Base-by-base conservation (phyloP, 2,888 invertebrate species). In the Subacronicta megacephala region DNA sequence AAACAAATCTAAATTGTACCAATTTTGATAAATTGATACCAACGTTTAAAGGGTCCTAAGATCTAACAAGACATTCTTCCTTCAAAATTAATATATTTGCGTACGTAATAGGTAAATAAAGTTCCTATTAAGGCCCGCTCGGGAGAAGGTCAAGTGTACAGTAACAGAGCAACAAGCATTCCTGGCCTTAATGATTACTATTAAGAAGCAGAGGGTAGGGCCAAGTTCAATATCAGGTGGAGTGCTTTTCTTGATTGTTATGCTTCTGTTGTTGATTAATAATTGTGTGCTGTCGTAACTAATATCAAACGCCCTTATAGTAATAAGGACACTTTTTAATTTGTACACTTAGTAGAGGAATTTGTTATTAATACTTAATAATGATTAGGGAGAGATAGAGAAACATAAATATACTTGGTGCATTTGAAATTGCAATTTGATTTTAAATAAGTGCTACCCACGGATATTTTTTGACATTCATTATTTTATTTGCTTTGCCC, bases 151-250 rank as follows among this genome's bases (percentile, higher is more conserved):
- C 71, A 69, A 73, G 60, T 63, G 53, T 47, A 69, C 7, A 53
- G 53, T 65, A 62, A 63, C 68, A 43, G 53, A 64, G 55, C 62
- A 62, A 57, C 69, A 44, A 55, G 57, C 62, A 66, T 72, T 75
- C 73, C 41, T 65, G 56, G 50, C 63, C 60, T 41, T 73, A 75
- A 75, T 72, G 65, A 75, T 73, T 60, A 68, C 71, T 68, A 62
- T 68, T 62, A 66, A 62, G 61, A 47, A 63, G 38, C 45, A 51
- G 45, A 59, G 29, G 47, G 36, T 38, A 62, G 50, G 59, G 23
- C 62, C 62, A 63, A 72, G 71, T 71, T 72, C 67, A 71, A 63
- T 67, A 72, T 67, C 64, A 63, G 18, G 46, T 55, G 46, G 41
- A 74, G 59, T 57, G 41, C 50, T 69, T 47, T 60, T 65, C 42